Evolutionary conservation across 1,140 invertebrate genomes (phyloP), one percentile per base, ranked within the genome.

Genomic region (Zaprionus camerounensis): DNA sequence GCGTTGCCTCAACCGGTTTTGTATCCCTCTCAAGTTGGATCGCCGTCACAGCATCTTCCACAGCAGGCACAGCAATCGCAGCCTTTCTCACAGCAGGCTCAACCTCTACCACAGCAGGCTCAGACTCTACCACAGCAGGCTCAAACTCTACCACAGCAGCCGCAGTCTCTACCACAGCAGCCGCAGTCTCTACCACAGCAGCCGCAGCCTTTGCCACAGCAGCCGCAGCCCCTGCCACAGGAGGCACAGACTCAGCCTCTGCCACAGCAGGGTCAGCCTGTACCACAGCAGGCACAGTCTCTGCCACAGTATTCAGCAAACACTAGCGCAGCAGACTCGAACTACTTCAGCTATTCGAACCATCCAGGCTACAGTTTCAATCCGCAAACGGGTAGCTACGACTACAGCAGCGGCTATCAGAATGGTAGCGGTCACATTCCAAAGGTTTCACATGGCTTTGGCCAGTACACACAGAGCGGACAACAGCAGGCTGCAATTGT

Each of bases 361-460:
- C 91, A 92, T 90, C 92, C 92, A 3, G 92, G 92, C 38, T 92
- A 92, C 58, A 87, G 91, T 41, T 92, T 62, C 22, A 92, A 92
- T 80, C 82, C 92, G 2, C 82, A 84, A 59, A 92, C 87, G 1
- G 92, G 92, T n/a, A 55, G 26, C 56, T 92, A 82, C 61, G 84
- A 92, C 7, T 92, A 92, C 67, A 83, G 85, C 63, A 92, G 92
- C 26, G 92, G 92, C 20, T 92, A 92, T 78, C 91, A 92, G 66
- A 80, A 91, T 9, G 85, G 80, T 11, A 80, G 34, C 38, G 67
- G 68, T 34, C 67, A 55, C 70, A 82, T 70, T 64, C 53, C 67
- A 41, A 61, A 70, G 15, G 61, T 13, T 11, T 55, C 75, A 1
- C 76, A 84, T 11, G 64, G 69, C 44, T 90, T 69, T 64, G 80